These are phyloP conservation scores for Spinus olivaceus DNA, from an alignment of 2,797 vertebrate species.

Conservation along the genomic window DNA sequence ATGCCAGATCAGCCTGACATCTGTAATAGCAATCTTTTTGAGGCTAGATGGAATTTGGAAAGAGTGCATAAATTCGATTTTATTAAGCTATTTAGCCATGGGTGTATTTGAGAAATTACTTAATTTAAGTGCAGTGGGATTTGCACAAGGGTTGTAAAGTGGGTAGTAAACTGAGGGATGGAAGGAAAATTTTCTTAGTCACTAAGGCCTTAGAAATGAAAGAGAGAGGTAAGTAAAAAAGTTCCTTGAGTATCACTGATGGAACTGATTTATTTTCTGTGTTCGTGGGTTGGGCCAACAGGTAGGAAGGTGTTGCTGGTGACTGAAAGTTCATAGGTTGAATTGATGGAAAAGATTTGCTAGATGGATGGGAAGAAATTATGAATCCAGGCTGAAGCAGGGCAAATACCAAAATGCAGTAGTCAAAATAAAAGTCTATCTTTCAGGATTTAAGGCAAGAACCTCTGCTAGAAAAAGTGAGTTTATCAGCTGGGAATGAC, in stretches of 20 bases:
- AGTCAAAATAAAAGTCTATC: neutral
- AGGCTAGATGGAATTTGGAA: neutral
- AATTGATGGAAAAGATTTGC: neutral
- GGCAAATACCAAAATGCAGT: neutral
- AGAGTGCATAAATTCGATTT: neutral
- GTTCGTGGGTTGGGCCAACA: neutral
- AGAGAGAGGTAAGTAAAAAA: neutral
- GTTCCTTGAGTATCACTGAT: neutral
- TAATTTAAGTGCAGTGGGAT: neutral
- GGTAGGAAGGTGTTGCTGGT: neutral
- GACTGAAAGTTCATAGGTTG: neutral
- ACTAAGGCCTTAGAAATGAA: neutral
- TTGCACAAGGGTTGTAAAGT: neutral
- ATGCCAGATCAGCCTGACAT: neutral
- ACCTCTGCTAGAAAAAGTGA: neutral
- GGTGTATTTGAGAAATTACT: neutral
- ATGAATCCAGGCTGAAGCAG: neutral
- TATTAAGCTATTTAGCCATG: neutral
- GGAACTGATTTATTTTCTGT: neutral
- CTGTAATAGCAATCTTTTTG: neutral
- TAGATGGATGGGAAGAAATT: neutral
- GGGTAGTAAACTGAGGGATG: neutral
- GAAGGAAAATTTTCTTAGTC: neutral
- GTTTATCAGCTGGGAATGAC: neutral
- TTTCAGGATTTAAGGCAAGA: neutral